phyloP scores from a whole-genome alignment of 2,113 vertebrate genomes.

The Australoheros scitulus region DNA sequence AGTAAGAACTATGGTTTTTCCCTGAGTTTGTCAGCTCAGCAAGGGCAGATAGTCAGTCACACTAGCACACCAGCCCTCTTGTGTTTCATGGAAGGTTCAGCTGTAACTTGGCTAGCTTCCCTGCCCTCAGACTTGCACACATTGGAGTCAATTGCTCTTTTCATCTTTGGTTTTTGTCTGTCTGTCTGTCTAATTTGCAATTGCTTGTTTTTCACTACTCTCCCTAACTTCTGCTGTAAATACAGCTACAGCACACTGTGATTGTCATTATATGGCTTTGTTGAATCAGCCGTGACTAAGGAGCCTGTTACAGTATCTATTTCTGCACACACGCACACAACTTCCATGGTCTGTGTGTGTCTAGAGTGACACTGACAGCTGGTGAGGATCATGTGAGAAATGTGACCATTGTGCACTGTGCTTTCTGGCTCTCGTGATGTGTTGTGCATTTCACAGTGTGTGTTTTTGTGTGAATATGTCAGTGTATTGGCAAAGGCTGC shows the following conservation, averaged over 20 bases:
- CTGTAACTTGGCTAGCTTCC: neutral
- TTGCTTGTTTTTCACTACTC: neutral
- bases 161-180: neutral
- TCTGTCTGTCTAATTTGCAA: neutral
- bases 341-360: constrained; percentile 33
- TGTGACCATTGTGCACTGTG: constrained; percentile 65
- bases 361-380: constrained; percentile 68
- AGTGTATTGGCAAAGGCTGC: constrained; percentile 19
- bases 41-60: neutral
- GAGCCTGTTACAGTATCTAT: constrained; percentile 61
- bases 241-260: constrained; percentile 48
- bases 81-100: neutral
- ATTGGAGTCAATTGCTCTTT: neutral
- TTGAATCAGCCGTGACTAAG: constrained; percentile 63
- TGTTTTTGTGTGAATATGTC: constrained; percentile 24
- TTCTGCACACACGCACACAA: constrained; percentile 7
- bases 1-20: neutral
- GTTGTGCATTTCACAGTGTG: constrained; percentile 22
- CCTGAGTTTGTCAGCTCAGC: neutral
- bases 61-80: neutral
- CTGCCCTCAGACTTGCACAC: neutral
- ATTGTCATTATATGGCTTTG: constrained; percentile 51
- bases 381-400: constrained; percentile 72
- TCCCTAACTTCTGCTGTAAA: neutral
- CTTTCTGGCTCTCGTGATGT: constrained; percentile 46